Evolutionary conservation across 2,113 vertebrate species (phyloP).

Genomic region (Gila orcuttii): DNA sequence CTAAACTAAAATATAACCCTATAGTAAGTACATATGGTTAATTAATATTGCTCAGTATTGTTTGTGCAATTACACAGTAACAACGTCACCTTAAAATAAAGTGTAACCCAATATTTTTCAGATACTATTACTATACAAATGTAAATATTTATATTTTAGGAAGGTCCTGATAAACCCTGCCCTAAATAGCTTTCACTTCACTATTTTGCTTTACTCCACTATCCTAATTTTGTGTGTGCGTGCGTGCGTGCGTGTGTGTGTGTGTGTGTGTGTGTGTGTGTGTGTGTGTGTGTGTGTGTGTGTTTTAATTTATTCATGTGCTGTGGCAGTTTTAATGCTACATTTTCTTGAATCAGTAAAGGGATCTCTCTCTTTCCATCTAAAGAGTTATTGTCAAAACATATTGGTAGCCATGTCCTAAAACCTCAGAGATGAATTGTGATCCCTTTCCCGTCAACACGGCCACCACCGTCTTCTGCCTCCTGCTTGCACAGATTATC

Average conservation of each 20-base stretch:
- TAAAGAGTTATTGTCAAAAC: not conserved
- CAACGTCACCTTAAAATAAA: not conserved
- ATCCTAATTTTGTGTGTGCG: not conserved
- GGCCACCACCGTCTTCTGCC: not conserved
- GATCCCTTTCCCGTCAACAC: conserved; percentile 17
- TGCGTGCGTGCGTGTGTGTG: no score
- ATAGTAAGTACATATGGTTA: no score
- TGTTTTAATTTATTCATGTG: not conserved
- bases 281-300: no score
- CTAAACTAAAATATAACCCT: not conserved
- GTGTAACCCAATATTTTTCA: not conserved
- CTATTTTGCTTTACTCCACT: not conserved
- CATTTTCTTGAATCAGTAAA: not conserved
- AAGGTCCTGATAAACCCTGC: not conserved
- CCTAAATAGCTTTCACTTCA: not conserved
- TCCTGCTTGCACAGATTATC: conserved; percentile 31
- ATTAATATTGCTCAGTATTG: no score
- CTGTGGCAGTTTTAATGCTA: not conserved
- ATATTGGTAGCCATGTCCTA: not conserved
- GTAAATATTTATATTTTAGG: not conserved
- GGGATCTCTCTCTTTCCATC: not conserved
- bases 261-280: no score
- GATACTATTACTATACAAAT: not conserved
- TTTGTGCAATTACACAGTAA: not conserved
- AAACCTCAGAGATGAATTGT: conserved; percentile 47